Conservation (phyloP, 2,113 vertebrate species). For the Capreolus pygargus region DNA sequence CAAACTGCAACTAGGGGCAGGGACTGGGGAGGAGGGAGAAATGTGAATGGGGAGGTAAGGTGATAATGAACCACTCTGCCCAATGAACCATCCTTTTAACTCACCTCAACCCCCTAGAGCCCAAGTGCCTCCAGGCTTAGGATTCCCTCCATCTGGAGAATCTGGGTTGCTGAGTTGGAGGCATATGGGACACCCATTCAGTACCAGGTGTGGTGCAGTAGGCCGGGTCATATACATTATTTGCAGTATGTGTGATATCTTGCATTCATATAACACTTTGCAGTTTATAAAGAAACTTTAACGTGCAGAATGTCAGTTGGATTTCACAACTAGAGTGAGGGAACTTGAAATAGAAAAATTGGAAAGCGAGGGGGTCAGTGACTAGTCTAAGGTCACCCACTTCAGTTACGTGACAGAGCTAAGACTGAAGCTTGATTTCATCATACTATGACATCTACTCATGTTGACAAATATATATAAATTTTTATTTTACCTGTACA, state of each 20-base stretch:
- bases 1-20: rapidly evolving
- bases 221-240: not conserved
- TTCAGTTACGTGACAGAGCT: not conserved
- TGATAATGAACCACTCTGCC: not conserved
- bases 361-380: not conserved
- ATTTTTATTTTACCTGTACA: not conserved
- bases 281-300: not conserved
- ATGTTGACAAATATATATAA: not conserved
- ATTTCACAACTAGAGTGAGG: not conserved
- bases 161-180: not conserved
- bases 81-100: not conserved
- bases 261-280: not conserved
- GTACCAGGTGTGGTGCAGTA: rapidly evolving
- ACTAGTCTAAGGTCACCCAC: not conserved
- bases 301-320: not conserved
- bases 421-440: not conserved
- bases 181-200: not conserved
- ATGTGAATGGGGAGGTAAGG: not conserved
- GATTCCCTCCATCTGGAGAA: not conserved
- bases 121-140: not conserved
- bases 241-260: not conserved
- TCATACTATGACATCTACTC: not conserved
- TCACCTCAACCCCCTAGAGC: not conserved
- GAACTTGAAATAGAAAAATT: not conserved
- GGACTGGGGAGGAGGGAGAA: not conserved